phyloP scores from a whole-genome alignment of 1,140 invertebrate species.

The Drosophila tropicalis region DNA sequence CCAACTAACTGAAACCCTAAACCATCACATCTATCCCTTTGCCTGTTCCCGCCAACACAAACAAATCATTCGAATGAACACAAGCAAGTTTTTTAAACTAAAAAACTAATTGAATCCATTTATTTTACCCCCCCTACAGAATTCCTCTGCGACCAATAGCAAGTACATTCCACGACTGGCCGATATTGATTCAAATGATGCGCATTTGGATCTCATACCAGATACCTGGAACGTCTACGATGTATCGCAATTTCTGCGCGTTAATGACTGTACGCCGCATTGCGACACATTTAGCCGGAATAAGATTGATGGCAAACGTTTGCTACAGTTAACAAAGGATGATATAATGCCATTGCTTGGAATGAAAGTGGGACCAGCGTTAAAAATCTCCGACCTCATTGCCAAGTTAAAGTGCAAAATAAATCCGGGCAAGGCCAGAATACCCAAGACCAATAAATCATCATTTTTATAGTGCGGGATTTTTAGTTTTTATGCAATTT shows the following conservation, averaged over 20 bases:
- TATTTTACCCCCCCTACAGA: slow-evolving; percentile 56
- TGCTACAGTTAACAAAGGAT: slow-evolving; percentile 93
- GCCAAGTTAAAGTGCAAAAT: slow-evolving; percentile 89
- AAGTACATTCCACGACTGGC: slow-evolving; percentile 82
- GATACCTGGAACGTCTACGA: slow-evolving; percentile 91
- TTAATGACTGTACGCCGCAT: slow-evolving; percentile 95
- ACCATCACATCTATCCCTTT: background rate
- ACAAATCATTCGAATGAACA: background rate
- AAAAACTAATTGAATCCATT: slow-evolving; percentile 17
- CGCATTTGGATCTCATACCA: slow-evolving; percentile 87
- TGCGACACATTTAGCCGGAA: slow-evolving; percentile 90
- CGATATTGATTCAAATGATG: slow-evolving; percentile 66
- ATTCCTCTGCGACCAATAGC: slow-evolving; percentile 74
- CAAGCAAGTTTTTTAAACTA: background rate
- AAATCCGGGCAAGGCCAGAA: slow-evolving; percentile 78
- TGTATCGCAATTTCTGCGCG: slow-evolving; percentile 93
- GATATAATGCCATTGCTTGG: slow-evolving; percentile 94
- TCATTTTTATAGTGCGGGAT: slow-evolving; percentile 80
- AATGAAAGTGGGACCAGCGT: slow-evolving; percentile 96
- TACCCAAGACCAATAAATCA: slow-evolving; percentile 79
- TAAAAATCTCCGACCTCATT: slow-evolving; percentile 96
- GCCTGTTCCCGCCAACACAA: no score
- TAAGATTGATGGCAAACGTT: slow-evolving; percentile 91
- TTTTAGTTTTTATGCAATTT: slow-evolving; percentile 8
- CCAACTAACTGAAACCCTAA: slow-evolving; percentile 5